Evolutionary conservation across 2,797 vertebrate species (phyloP).

Genomic region (Onychomys torridus): DNA sequence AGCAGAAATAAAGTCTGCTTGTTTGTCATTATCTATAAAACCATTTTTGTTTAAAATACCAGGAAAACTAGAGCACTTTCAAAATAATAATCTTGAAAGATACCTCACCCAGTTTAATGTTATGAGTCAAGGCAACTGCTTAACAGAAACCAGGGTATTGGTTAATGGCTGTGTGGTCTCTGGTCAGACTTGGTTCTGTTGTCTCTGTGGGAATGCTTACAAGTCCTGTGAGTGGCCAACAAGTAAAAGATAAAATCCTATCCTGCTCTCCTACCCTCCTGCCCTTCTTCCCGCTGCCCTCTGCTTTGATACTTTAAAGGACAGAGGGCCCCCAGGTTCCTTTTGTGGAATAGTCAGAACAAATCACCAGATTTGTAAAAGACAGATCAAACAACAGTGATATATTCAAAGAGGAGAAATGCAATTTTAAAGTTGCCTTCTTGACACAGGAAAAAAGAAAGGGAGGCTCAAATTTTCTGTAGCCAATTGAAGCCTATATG

Average conservation of each 20-base stretch:
- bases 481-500: neutral
- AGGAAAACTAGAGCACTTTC: neutral
- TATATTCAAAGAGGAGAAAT: neutral
- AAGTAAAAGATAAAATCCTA: neutral
- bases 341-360: neutral
- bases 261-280: neutral
- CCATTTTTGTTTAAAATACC: neutral
- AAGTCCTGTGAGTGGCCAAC: neutral
- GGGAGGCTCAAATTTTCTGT: neutral
- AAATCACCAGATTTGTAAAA: neutral
- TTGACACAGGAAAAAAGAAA: neutral
- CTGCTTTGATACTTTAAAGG: neutral
- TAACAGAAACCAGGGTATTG: neutral
- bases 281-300: no score
- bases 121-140: neutral
- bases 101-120: neutral
- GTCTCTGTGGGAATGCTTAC: neutral
- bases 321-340: neutral
- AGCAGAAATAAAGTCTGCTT: neutral
- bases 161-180: neutral
- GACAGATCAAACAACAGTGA: neutral
- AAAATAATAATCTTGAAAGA: constrained; percentile 4
- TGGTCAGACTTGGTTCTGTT: neutral
- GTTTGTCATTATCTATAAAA: neutral
- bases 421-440: neutral